A percentile compares a stretch with the other conserved stretches of the same genome.
Evolutionary conservation across 2,797 vertebrate species (phyloP).

Genomic region (Tragopan temminckii): DNA sequence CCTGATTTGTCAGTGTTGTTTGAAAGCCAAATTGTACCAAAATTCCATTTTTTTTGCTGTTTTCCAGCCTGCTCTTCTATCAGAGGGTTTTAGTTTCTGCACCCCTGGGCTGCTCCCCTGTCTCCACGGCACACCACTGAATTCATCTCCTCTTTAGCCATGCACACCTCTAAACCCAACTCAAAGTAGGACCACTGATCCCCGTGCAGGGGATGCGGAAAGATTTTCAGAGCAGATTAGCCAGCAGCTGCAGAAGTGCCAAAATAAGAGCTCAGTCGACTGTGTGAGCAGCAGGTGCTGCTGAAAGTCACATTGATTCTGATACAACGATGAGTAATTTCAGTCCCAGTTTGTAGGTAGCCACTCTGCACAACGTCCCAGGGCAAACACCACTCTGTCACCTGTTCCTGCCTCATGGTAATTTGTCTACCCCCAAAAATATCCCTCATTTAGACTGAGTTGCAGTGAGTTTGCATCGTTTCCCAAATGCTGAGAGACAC

Average conservation of each 20-base stretch:
- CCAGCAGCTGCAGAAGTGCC: not conserved
- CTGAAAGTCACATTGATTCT: not conserved
- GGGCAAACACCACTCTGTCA: fast-evolving
- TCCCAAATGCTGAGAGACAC: not conserved
- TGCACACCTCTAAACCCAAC: fast-evolving
- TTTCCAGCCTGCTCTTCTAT: not conserved
- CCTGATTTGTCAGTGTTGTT: conserved; percentile 12
- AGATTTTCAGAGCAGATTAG: not conserved
- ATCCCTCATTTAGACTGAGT: not conserved
- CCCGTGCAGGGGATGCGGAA: fast-evolving
- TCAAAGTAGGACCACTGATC: not conserved
- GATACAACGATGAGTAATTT: not conserved
- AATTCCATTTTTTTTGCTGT: not conserved
- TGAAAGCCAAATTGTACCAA: not conserved
- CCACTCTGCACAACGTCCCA: not conserved
- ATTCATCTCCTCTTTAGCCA: not conserved
- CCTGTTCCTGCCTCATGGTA: not conserved
- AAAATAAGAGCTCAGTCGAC: not conserved
- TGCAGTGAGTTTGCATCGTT: not conserved
- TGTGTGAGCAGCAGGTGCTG: not conserved
- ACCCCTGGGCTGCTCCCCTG: fast-evolving
- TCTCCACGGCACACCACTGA: fast-evolving
- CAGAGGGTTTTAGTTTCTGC: not conserved
- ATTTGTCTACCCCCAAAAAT: not conserved
- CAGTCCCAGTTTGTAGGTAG: not conserved